Conservation (phyloP, 2,888 invertebrate genomes). For the Yponomeuta sedellus region DNA sequence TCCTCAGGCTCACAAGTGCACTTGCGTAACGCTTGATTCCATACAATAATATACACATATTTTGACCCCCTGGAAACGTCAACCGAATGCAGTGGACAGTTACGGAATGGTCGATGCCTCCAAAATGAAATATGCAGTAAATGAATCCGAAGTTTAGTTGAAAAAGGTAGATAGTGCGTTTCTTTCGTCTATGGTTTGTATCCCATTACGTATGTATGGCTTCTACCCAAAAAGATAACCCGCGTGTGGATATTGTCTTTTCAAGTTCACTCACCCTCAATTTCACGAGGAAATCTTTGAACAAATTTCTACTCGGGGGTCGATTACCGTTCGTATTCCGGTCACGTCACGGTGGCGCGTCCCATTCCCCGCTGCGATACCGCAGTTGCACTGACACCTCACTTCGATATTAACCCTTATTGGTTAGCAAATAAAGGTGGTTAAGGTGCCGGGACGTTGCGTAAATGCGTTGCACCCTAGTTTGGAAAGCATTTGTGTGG, state of each 20-base stretch:
- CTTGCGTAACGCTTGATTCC: too few species aligned
- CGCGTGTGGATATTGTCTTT: background rate
- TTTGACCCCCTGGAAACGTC: too few species aligned
- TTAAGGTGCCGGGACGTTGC: background rate
- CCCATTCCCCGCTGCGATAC: background rate
- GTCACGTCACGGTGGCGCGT: background rate
- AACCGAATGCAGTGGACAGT: too few species aligned
- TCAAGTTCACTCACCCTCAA: background rate
- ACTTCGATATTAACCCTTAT: background rate
- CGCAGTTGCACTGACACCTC: background rate
- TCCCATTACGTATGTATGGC: background rate
- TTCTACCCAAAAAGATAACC: background rate
- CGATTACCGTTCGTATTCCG: constrained; percentile 1
- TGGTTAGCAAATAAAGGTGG: background rate
- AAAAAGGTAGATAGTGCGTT: too few species aligned
- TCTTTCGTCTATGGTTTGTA: background rate
- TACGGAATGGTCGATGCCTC: too few species aligned
- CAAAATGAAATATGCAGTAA: too few species aligned
- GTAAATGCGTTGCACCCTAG: background rate
- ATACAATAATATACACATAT: too few species aligned
- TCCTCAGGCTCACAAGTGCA: too few species aligned
- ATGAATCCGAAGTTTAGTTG: too few species aligned
- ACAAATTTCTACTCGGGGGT: background rate
- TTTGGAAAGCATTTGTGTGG: background rate
- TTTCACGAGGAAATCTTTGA: background rate